phyloP scores from a whole-genome alignment of 2,888 invertebrate genomes.

The Andrena flavipes region DNA sequence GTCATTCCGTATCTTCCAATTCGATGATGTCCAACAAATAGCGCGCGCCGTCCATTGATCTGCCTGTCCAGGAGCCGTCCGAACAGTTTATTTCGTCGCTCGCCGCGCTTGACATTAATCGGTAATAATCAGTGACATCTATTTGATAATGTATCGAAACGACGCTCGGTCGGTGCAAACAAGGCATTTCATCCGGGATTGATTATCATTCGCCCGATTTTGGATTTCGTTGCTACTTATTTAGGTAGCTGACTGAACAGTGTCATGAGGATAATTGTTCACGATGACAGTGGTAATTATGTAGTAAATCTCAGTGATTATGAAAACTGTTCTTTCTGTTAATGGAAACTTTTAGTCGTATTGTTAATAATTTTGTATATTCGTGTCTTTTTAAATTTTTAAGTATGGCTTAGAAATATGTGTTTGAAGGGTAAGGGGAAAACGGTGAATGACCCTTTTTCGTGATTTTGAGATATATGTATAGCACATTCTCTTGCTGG shows the following conservation, averaged over 20 bases:
- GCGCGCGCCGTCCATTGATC: constrained; percentile 24
- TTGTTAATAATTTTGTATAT: no score
- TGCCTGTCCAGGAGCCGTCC: constrained; percentile 13
- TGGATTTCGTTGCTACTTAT: neutral
- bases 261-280: neutral
- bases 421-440: no score
- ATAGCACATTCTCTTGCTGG: no score
- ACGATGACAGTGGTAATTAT: neutral
- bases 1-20: constrained; percentile 19
- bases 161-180: constrained; percentile 2
- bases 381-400: no score
- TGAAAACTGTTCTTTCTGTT: no score
- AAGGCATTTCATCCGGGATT: neutral
- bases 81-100: constrained; percentile 40
- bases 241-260: neutral
- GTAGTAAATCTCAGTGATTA: no score
- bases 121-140: constrained; percentile 48
- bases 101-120: constrained; percentile 52
- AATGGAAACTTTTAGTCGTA: no score
- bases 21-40: constrained; percentile 33
- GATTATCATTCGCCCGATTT: neutral
- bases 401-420: no score
- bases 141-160: constrained; percentile 52
- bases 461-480: no score
- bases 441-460: no score